Evolutionary conservation across 1,140 invertebrate genomes (phyloP).

Genomic region (Trachymyrmex septentrionalis): DNA sequence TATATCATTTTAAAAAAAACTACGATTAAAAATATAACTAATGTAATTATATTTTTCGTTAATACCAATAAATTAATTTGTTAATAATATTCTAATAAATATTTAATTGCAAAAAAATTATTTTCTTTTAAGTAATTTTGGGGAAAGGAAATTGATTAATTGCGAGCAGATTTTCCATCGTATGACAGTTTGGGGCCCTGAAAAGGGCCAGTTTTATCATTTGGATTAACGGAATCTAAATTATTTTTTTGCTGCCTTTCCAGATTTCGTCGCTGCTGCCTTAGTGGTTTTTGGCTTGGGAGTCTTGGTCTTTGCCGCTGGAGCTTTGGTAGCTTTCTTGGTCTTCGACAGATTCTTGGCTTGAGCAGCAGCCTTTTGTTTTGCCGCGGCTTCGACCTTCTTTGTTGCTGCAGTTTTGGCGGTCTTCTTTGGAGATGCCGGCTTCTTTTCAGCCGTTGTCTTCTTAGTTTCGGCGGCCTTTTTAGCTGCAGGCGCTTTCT

Average conservation of each 20-base stretch:
- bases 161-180: neutral
- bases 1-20: no score
- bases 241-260: constrained; percentile 70
- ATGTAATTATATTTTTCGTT: no score
- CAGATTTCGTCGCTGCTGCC: constrained; percentile 6
- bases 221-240: neutral
- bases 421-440: constrained; percentile 3
- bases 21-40: no score
- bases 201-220: constrained; percentile 70
- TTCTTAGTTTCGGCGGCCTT: constrained; percentile 33
- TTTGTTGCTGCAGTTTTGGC: constrained; percentile 43
- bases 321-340: constrained; percentile 67
- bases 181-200: constrained; percentile 61
- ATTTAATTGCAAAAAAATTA: no score
- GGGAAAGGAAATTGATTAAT: neutral
- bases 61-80: no score
- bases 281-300: constrained; percentile 69
- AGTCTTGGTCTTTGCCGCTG: constrained; percentile 66
- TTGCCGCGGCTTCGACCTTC: constrained; percentile 45
- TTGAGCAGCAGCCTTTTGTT: constrained; percentile 45
- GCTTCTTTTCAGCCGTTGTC: constrained; percentile 50
- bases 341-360: constrained; percentile 59
- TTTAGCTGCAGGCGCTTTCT: constrained; percentile 21
- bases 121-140: neutral
- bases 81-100: no score